A percentile compares a stretch with the other conserved stretches of the same genome.
Conservation (phyloP, 2,797 vertebrate genomes). For the Sorex maritimensis region DNA sequence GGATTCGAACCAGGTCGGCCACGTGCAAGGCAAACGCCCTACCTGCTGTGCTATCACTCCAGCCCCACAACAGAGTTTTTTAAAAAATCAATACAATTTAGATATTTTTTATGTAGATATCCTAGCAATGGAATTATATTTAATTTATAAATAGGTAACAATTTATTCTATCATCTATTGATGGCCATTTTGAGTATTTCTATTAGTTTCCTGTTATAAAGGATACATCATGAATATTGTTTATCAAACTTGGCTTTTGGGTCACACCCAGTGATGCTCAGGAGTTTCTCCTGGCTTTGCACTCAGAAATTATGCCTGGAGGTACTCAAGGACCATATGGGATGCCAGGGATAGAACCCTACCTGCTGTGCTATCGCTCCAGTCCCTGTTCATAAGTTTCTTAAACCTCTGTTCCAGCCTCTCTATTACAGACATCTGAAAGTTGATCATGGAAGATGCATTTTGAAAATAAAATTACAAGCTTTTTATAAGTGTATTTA, state of each 20-base stretch:
- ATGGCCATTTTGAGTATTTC: neutral
- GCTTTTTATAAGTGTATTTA: neutral
- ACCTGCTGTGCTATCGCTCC: too few relatives aligned
- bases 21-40: too few relatives aligned
- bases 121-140: neutral
- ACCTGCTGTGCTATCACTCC: too few relatives aligned
- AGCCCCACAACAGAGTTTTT: too few relatives aligned
- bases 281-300: too few relatives aligned
- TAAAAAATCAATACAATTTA: constrained; percentile 38
- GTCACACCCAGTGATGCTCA: too few relatives aligned
- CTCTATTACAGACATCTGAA: neutral
- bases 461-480: constrained; percentile 26
- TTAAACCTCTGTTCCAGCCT: neutral
- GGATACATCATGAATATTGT: neutral
- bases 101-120: constrained; percentile 20
- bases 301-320: too few relatives aligned
- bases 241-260: too few relatives aligned
- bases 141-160: neutral
- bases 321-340: too few relatives aligned
- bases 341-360: too few relatives aligned
- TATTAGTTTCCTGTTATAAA: neutral
- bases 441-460: neutral
- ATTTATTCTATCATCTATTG: neutral
- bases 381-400: neutral
- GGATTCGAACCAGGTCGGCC: too few relatives aligned